A percentile compares a stretch with the other conserved stretches of the same genome.
phyloP scores from a whole-genome alignment of 1,140 invertebrate species.

The Sarcophaga bullata region DNA sequence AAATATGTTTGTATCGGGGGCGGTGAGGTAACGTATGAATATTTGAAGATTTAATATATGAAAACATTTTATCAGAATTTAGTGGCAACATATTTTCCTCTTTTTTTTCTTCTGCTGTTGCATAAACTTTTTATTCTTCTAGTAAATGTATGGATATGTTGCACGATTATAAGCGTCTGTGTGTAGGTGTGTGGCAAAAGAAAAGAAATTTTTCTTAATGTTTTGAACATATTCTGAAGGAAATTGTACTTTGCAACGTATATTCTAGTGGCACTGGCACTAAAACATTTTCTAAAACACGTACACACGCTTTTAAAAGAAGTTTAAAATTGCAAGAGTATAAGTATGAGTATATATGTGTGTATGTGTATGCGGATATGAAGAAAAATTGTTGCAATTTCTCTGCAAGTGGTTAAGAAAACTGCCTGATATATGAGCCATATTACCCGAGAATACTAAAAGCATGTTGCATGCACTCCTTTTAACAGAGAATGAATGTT shows the following conservation, averaged over 20 bases:
- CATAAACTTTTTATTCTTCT: background rate
- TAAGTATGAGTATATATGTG: too few relatives aligned
- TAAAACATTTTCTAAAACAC: background rate
- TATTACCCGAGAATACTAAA: too few relatives aligned
- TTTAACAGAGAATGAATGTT: too few relatives aligned
- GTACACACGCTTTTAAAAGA: too few relatives aligned
- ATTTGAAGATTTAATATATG: conserved; percentile 41
- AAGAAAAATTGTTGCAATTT: conserved; percentile 8
- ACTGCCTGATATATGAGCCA: background rate
- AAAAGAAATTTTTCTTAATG: background rate
- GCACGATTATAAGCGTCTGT: too few relatives aligned
- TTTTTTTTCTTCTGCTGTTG: background rate
- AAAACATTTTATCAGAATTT: conserved; percentile 38
- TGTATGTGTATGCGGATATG: too few relatives aligned
- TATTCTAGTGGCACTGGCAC: background rate
- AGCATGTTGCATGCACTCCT: too few relatives aligned
- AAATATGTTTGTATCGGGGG: too few relatives aligned
- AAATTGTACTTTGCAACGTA: background rate
- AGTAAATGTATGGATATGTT: background rate
- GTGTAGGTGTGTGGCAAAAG: background rate
- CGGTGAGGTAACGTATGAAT: background rate
- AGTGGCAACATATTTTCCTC: conserved; percentile 28
- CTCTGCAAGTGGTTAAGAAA: background rate
- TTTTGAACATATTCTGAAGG: background rate
- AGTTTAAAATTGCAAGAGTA: too few relatives aligned